Base-by-base conservation (phyloP, 2,888 invertebrate genomes). In the Strigamia crassipes region DNA sequence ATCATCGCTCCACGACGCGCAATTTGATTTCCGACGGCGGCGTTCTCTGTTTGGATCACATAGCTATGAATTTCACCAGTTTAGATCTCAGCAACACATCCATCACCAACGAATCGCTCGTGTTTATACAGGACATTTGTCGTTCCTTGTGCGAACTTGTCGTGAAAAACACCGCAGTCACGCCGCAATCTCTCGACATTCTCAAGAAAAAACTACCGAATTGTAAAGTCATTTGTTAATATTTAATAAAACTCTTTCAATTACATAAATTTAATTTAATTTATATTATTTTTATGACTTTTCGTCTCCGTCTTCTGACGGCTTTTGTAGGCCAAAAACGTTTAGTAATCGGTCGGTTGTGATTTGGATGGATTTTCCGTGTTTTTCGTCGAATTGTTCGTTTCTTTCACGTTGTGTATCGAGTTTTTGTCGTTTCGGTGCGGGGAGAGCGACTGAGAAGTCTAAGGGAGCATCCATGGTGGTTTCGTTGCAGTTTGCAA, bases 11-110 rank as follows among this genome's bases (percentile, higher is more conserved):
- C 3, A 18, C 3, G 6, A 78, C 31, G 21, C 31, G 38, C 3
- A 78, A 78, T n/a, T 34, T 34, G n/a, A 78, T 78, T n/a, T 34
- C 78, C 4, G 78, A 78, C 13, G 38, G 78, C 1, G 78, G 78
- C 1, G 12, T 78, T 23, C 31, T 34, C 3, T 31, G 38, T 78
- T 78, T 78, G 27, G 38, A 38, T 6, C 23, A 78, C n/a, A 27
- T 34, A 23, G 38, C 38, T 1, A 1, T 5, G 1, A 78, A 78
- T 78, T 27, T 78, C 9, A 23, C 27, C 3, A 27, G 21, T n/a
- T 78, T 78, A n/a, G 78, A 78, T 38, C 31, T 78, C n/a, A 78
- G 78, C 27, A 78, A 27, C 78, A 78, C 78, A 12, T 34, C 38
- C 13, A 78, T 78, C n/a, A 34, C 78, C 6, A 38, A 78, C 27